These are phyloP conservation scores for Colletes gigas DNA, from an alignment of 1,140 invertebrate species.

Conservation along the genomic window DNA sequence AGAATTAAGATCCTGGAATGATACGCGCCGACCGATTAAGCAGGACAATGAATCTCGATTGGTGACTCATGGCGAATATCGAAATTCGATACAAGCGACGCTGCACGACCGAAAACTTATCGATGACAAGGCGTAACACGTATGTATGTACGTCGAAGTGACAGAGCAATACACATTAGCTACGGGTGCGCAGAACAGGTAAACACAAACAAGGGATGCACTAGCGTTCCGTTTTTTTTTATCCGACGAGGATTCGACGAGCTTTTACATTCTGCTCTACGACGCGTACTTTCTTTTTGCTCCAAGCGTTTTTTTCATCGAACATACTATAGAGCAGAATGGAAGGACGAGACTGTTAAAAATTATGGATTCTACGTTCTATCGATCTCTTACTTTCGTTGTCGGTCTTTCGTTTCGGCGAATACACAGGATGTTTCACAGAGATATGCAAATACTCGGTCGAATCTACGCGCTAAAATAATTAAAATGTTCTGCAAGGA, in stretches of 20 bases:
- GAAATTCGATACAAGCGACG: too few relatives aligned
- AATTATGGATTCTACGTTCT: not conserved
- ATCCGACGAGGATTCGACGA: not conserved
- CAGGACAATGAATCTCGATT: not conserved
- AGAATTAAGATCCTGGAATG: conserved; percentile 31
- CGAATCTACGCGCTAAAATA: too few relatives aligned
- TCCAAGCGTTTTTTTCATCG: too few relatives aligned
- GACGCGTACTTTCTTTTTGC: too few relatives aligned
- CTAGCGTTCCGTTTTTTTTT: conserved; percentile 16
- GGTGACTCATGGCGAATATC: not conserved
- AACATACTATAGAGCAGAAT: not conserved
- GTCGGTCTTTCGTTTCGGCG: too few relatives aligned
- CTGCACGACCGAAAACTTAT: not conserved
- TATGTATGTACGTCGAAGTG: not conserved
- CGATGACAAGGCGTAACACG: not conserved
- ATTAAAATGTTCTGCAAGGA: too few relatives aligned
- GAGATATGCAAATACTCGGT: too few relatives aligned
- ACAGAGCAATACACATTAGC: conserved; percentile 30
- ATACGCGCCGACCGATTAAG: conserved; percentile 29
- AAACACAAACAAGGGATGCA: conserved; percentile 24
- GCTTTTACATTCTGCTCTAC: too few relatives aligned
- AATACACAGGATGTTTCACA: too few relatives aligned
- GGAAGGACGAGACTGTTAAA: not conserved
- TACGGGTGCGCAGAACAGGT: conserved; percentile 40
- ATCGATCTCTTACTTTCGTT: not conserved